phyloP scores from a whole-genome alignment of 2,888 invertebrate species.

The Rhabditophanes sp. region DNA sequence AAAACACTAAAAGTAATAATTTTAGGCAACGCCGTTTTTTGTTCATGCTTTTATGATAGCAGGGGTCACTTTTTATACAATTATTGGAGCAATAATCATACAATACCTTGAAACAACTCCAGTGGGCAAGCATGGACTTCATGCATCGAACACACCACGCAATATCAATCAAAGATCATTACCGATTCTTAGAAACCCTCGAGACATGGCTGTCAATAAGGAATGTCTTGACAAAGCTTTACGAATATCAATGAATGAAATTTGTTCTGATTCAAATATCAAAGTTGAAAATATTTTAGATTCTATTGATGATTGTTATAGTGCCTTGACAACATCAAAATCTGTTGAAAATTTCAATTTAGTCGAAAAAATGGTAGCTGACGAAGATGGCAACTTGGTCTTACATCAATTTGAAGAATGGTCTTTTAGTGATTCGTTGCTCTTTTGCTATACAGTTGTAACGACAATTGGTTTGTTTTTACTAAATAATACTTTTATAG shows the following conservation, averaged over 20 bases:
- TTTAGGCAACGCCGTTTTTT: constrained; percentile 26
- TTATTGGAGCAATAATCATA: constrained; percentile 27
- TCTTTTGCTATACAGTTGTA: constrained; percentile 40
- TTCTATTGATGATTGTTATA: too few relatives aligned
- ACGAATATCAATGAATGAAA: too few relatives aligned
- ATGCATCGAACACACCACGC: too few relatives aligned
- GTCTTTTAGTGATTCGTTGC: constrained; percentile 35
- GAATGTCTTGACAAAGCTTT: too few relatives aligned
- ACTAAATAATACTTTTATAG: neutral
- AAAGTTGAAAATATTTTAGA: too few relatives aligned
- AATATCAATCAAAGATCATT: too few relatives aligned
- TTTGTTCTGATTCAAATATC: too few relatives aligned
- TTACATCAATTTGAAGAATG: constrained; percentile 13
- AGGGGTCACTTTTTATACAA: constrained; percentile 22
- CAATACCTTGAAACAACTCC: constrained; percentile 20
- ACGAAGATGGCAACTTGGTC: constrained; percentile 2
- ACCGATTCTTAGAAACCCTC: too few relatives aligned
- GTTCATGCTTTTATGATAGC: constrained; percentile 30
- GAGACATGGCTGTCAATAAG: too few relatives aligned
- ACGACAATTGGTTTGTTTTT: constrained; percentile 34
- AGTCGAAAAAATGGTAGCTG: constrained; percentile 1
- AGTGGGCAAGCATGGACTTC: constrained; percentile 6
- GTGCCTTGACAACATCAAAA: too few relatives aligned
- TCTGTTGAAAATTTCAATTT: constrained; percentile 7
- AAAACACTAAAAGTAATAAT: too few relatives aligned